Evolutionary conservation across 2,888 invertebrate genomes (phyloP).

Genomic region (Aphidius colemani): DNA sequence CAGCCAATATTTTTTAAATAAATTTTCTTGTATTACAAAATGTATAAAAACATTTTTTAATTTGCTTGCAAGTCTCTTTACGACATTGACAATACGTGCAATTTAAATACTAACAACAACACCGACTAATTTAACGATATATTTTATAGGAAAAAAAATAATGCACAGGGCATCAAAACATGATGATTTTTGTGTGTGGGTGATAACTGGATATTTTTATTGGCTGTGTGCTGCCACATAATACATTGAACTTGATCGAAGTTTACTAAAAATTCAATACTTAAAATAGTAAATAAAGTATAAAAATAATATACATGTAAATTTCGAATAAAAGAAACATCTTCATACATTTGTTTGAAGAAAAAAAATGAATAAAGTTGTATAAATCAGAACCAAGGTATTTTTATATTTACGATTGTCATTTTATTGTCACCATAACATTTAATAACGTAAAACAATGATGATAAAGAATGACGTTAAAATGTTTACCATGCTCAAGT

Average conservation of each 20-base stretch:
- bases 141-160: neutral
- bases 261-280: neutral
- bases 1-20: no score
- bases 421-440: no score
- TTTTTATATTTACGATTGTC: no score
- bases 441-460: no score
- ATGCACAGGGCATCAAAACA: constrained; percentile 1
- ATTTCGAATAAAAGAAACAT: neutral
- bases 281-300: neutral
- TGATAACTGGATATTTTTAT: constrained; percentile 20
- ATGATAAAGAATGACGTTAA: no score
- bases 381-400: no score
- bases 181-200: constrained; percentile 22
- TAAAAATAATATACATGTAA: neutral
- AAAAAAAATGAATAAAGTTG: no score
- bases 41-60: constrained; percentile 4
- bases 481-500: no score
- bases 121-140: constrained; percentile 1
- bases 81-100: constrained; percentile 18
- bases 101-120: constrained; percentile 20
- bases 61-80: constrained; percentile 1
- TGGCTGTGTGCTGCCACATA: neutral
- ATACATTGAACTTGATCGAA: no score
- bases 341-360: no score
- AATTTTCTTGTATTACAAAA: neutral